Base-by-base conservation (phyloP, 1,140 invertebrate genomes). In the Dinothrombium tinctorium region DNA sequence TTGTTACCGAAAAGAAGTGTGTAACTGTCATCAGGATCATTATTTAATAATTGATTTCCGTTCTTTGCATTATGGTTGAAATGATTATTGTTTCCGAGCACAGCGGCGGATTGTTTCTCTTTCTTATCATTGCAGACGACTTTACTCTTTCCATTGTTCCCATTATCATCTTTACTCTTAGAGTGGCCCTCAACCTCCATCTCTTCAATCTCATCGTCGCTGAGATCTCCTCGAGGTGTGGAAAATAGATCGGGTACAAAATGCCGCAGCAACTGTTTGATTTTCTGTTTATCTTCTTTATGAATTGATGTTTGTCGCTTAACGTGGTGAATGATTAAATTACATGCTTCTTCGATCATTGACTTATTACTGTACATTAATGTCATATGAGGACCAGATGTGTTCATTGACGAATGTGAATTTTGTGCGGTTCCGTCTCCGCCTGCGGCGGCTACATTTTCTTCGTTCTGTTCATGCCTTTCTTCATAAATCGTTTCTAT, bases 301-400 rank as follows among this genome's bases (percentile, higher is more conserved):
- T 90, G 81, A 43, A 95, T 86, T 40, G 76, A 52, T 19, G 83
- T 87, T 61, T 95, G 90, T 21, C 92, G 63, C 58, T 94, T 87
- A 1, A 95, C 84, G 62, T 98, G 87, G 63, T 98, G 90, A 42
- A 98, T 92, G 9, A 96, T 64, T 20, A 98, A 68, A 59, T 87
- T 84, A 2, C 84, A 76, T 2, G 86, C 86, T 64, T 98, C 92
- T 46, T 92, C 80, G 14, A 96, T 60, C 33, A 94, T 74, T 25
- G 71, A 69, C 52, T 74, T 74, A 56, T 87, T 80, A 52, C 73
- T 72, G 50, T 87, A 87, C 0, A 64, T 59, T 44, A 81, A 61
- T 29, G 69, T 61, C 45, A 89, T 55, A 60, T 87, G 81, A n/a
- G 83, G 78, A 8, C 74, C 74, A 40, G 22, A 21, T 11, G 41